Evolutionary conservation across 30 jellyfish, hydroid and myxozoan species (phyloP), one percentile per base, ranked within the genome.

Genomic region (Aurelia coerulea): DNA sequence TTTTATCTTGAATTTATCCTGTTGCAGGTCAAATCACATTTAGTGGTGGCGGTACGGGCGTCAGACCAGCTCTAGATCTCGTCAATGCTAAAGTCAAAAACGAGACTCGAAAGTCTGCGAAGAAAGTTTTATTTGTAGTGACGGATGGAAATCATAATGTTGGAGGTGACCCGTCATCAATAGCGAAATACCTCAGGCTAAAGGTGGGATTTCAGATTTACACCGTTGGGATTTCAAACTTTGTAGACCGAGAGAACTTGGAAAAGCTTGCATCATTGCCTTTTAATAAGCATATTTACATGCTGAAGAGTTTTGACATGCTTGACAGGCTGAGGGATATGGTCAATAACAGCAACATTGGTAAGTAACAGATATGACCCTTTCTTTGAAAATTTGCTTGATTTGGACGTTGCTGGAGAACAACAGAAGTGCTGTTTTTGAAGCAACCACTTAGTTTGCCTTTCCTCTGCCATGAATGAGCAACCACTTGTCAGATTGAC

Each of bases 11-110:
- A 2, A 34, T 78, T 41, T 4, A 14, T 84, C 10, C 60, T 56
- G 11, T 60, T 64, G 58, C 29, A 88, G 96, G 74, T 3, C 29
- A 67, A 35, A 33, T 88, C 35, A 65, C 71, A 16, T 88, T 88
- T 54, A 34, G 78, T n/a, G 96, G 96, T 58, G 96, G 96, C 14
- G 96, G 96, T 16, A 88, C 96, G 5, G 96, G 80, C 12, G 71
- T 90, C 37, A 78, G 96, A 49, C 53, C 34, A 17, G 96, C 96
- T 1, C 62, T 88, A 4, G 88, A 88, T 62, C 41, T 78, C 19
- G 91, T 88, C n/a, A 39, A 69, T 10, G 62, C 33, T 31, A 41
- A 76, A 50, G 91, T 88, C 17, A 37, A 62, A 14, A 79, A 70
- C 60, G 82, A 88, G 68, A 88, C 96, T 4, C 66, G 96, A 46